These are phyloP conservation scores for Apus apus DNA, from an alignment of 2,113 vertebrate genomes.

Conservation along the genomic window DNA sequence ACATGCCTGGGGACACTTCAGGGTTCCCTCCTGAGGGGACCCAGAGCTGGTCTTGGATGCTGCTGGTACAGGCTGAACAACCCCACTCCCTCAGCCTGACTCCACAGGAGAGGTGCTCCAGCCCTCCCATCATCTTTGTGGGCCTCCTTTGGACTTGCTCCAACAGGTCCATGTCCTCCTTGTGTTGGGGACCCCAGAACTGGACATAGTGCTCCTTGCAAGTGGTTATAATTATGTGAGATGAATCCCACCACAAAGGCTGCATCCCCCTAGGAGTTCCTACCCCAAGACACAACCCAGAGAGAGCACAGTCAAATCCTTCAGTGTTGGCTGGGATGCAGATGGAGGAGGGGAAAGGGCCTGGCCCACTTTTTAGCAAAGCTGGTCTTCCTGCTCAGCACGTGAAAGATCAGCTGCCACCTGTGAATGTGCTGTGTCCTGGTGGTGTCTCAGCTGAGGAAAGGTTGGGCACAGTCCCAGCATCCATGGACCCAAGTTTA, in stretches of 20 bases:
- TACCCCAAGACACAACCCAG: background rate
- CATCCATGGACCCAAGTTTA: background rate
- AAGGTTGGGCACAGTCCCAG: background rate
- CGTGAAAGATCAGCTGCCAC: background rate
- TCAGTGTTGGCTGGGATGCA: background rate
- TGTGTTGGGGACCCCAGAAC: too few species aligned
- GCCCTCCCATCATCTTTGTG: too few species aligned
- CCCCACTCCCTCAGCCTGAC: too few species aligned
- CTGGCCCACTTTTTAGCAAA: background rate
- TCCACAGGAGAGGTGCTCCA: too few species aligned
- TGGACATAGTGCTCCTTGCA: background rate
- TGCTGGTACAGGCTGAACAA: background rate
- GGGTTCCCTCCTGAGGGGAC: background rate
- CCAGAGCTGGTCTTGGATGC: background rate
- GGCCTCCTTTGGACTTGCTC: too few species aligned
- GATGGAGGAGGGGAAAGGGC: background rate
- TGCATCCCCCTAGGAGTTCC: background rate
- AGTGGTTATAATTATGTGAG: background rate
- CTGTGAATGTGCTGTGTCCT: background rate
- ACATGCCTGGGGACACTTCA: background rate
- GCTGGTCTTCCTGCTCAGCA: background rate
- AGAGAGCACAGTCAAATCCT: background rate
- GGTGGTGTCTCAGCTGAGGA: background rate
- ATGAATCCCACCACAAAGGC: background rate
- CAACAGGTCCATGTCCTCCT: too few species aligned